Base-by-base conservation (phyloP, 2,888 invertebrate species). In the Thecophora atra region DNA sequence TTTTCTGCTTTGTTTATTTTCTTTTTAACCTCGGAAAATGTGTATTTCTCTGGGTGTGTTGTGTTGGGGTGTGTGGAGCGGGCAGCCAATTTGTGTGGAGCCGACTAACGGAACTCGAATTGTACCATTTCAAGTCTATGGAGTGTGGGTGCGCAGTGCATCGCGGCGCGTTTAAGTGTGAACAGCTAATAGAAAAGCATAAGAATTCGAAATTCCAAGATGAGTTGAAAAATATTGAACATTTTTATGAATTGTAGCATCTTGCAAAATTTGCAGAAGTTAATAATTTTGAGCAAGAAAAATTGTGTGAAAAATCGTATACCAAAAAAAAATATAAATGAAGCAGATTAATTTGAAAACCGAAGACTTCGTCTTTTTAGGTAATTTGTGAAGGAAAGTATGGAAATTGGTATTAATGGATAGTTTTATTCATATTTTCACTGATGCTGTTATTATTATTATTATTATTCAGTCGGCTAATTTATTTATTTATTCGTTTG, bases 111-210 rank as follows among this genome's bases (percentile, higher is more conserved):
- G 24, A 24, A 69, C 72, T 17, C 67, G 24, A 67, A 37, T 67
- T 54, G 76, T 66, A 73, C 74, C 74, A 76, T 78, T 79, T 78
- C 72, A 77, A 80, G 74, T 78, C 78, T 82, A 81, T 83, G 82
- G 85, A 85, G 85, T 85, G 86, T 86, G 85, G 85, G 84, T 86
- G 85, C n/a, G n/a, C 85, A 86, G 85, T 86, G 81, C 81, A 82
- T 83, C 84, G 84, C 82, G 83, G 76, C 81, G 84, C 85, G 84
- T 78, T 77, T 75, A 76, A 72, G 76, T 77, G 78, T 77, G 74
- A 73, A 78, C 77, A 77, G 69, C 77, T 75, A 72, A 47, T 65
- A n/a, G 28, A 47, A 65, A 65, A 24, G 44, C 26, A 37, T 4
- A 63, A 42, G 8, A 56, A 37, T 8, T 6, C 6, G 11, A 37